Conservation (phyloP, 1,140 invertebrate species). For the Homalodisca vitripennis region DNA sequence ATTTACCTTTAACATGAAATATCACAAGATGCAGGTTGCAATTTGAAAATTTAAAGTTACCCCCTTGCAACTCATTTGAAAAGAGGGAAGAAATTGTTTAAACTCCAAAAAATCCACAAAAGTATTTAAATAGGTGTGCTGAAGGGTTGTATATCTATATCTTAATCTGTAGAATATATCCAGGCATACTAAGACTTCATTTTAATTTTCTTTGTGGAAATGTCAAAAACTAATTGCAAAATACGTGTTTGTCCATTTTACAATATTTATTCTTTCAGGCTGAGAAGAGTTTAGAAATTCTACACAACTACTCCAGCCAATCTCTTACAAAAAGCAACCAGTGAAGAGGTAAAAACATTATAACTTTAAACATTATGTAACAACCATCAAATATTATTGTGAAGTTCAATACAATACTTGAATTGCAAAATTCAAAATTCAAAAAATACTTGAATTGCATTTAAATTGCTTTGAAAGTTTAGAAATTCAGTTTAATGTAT, state of each 20-base stretch:
- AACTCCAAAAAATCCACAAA: too few species aligned
- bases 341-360: slow-evolving; percentile 16
- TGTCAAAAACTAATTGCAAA: not conserved
- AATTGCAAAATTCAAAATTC: too few species aligned
- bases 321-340: not conserved
- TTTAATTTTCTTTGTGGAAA: too few species aligned
- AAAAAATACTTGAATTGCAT: not conserved
- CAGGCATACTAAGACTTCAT: too few species aligned
- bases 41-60: too few species aligned
- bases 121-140: too few species aligned
- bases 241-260: not conserved
- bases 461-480: not conserved
- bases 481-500: not conserved
- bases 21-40: too few species aligned
- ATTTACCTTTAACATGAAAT: too few species aligned
- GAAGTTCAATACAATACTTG: not conserved
- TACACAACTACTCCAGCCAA: not conserved
- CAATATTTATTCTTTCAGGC: slow-evolving; percentile 18
- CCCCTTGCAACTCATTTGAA: too few species aligned
- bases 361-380: not conserved
- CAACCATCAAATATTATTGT: not conserved
- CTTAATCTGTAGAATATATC: too few species aligned
- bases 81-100: too few species aligned
- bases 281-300: not conserved
- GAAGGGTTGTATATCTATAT: too few species aligned